Base-by-base conservation (phyloP, 2,888 invertebrate species). In the Oscheius sp. region DNA sequence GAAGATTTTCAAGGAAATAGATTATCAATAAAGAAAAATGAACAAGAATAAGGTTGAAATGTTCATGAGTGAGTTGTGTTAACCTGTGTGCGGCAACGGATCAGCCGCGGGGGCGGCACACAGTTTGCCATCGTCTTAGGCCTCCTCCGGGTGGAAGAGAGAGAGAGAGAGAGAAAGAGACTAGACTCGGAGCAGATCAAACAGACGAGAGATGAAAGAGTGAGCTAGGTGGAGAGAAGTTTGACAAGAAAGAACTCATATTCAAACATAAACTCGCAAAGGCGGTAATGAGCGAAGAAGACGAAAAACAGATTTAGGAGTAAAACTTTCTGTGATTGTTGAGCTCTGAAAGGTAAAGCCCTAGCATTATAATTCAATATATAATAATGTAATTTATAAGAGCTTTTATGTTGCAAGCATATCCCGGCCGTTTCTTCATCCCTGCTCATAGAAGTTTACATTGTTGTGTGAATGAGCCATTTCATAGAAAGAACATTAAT, bases 81-180 rank as follows among this genome's bases (percentile, higher is more conserved):
- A 59, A 59, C 59, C 30, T 17, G n/a, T 44, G 59, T 26, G 24
- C 32, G 26, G 59, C 44, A 44, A 44, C 8, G 41, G 59, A 59
- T 41, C 59, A 59, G 57, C 24, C 30, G 44, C 28, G 59, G 41
- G 41, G 59, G 59, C 44, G 41, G 41, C 59, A 30, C 20, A n/a
- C 14, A 59, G 59, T 59, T 59, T 59, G 59, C 59, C 59, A 30
- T 59, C 59, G 59, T 59, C 59, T 59, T 59, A 59, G 59, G 59
- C 59, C n/a, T 59, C 26, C 59, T 59, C 59, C 44, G 59, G n/a
- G n/a, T n/a, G n/a, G n/a, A n/a, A n/a, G n/a, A n/a, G n/a, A n/a
- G n/a, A n/a, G n/a, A n/a, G n/a, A n/a, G n/a, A n/a, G n/a, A n/a
- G n/a, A n/a, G n/a, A n/a, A n/a, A n/a, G 54, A 54, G 50, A 56